A percentile compares a stretch with the other conserved stretches of the same genome.
Evolutionary conservation across 2,797 vertebrate species (phyloP).

Genomic region (Todus mexicanus): DNA sequence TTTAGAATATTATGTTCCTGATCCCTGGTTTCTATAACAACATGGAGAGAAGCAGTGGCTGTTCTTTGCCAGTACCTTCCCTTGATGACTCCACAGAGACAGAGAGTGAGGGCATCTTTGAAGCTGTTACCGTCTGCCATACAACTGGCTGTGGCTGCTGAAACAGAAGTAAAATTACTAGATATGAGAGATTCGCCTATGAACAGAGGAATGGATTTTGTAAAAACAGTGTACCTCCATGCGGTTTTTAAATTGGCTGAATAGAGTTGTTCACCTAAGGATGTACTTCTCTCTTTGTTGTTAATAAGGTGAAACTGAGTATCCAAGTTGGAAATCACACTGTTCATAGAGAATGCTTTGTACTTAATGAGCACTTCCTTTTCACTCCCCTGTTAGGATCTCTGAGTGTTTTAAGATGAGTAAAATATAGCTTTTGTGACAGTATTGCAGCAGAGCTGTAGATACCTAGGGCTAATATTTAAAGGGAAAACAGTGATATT

Average conservation of each 20-base stretch:
- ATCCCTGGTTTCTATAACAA: slow-evolving; percentile 89
- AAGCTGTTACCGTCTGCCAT: background rate
- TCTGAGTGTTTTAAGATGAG: background rate
- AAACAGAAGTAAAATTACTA: slow-evolving; percentile 39
- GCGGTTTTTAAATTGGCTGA: background rate
- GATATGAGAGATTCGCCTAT: background rate
- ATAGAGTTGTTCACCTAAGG: background rate
- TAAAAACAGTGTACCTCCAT: background rate
- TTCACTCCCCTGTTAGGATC: background rate
- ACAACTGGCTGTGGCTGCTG: background rate
- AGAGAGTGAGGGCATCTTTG: background rate
- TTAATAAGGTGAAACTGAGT: background rate
- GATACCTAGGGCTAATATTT: background rate
- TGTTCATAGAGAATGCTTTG: background rate
- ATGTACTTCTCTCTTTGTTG: background rate
- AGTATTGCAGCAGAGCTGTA: background rate
- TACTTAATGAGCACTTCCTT: background rate
- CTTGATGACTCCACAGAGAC: background rate
- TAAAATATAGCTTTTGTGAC: background rate
- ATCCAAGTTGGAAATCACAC: background rate
- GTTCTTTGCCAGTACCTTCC: slow-evolving; percentile 36
- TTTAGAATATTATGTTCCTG: slow-evolving; percentile 87
- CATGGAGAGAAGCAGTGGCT: slow-evolving; percentile 70
- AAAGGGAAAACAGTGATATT: background rate
- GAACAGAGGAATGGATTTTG: background rate